These are phyloP conservation scores for Threskiornis aethiopicus DNA, from an alignment of 2,797 vertebrate species.

Conservation along the genomic window DNA sequence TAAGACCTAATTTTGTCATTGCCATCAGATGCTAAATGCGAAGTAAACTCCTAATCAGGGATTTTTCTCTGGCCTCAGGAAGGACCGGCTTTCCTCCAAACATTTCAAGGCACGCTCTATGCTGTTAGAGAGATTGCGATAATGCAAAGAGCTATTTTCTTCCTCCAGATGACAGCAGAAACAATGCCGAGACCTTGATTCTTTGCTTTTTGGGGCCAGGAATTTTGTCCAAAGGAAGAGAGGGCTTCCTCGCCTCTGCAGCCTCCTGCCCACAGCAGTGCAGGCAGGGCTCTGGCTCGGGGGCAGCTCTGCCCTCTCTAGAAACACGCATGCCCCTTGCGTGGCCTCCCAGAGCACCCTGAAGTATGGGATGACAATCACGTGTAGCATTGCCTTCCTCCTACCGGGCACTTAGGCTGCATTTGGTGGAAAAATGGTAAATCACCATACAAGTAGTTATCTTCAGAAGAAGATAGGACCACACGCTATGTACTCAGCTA, in stretches of 20 bases:
- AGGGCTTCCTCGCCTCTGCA: background rate
- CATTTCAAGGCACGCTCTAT: background rate
- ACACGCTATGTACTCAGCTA: accelerated
- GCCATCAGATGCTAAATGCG: background rate
- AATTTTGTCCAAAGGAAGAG: constrained; percentile 31
- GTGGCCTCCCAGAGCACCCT: background rate
- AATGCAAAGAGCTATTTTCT: background rate
- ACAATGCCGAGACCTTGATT: constrained; percentile 9
- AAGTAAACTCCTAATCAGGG: background rate
- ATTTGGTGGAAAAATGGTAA: background rate
- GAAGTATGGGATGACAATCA: too few relatives aligned
- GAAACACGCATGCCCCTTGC: accelerated
- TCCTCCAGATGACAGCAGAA: background rate
- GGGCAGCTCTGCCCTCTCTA: background rate
- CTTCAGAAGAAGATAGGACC: background rate
- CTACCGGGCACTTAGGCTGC: background rate
- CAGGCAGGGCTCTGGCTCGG: accelerated
- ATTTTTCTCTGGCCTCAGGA: constrained; percentile 62
- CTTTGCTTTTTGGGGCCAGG: background rate
- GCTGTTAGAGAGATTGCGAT: constrained; percentile 13
- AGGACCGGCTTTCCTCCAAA: constrained; percentile 38
- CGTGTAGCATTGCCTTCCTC: background rate
- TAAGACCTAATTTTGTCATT: constrained; percentile 52
- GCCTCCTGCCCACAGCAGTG: background rate
- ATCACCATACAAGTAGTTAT: background rate